Evolutionary conservation across 2,797 vertebrate genomes (phyloP), one percentile per base, ranked within the genome.

Genomic region (Notamacropus eugenii): DNA sequence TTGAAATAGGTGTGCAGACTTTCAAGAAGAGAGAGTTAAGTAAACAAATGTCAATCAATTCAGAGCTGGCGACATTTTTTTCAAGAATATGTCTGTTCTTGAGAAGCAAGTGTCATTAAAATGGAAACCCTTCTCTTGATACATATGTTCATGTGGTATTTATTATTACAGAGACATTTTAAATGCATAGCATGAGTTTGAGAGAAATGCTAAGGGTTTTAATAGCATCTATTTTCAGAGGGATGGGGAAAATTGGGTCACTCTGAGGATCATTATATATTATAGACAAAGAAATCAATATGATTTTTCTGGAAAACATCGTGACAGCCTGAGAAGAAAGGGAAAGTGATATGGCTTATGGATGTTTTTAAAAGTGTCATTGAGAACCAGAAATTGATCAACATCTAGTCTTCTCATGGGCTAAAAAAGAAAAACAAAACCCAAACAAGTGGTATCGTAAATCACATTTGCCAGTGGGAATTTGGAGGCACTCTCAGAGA

Each of bases 1-100:
- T 99, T 99, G 98, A 98, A 99, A 99, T 99, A 99, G 99, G 99
- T 99, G 99, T 99, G 98, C 98, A 99, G 98, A 98, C 98, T 99
- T 99, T 99, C 98, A 99, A 99, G 98, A 99, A 98, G 98, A 98
- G 98, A 98, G 98, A 99, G 98, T 98, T 99, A 99, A 98, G 98
- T 98, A 98, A 99, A 99, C 99, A 99, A 98, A 98, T 98, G 99
- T 98, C 99, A 99, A 99, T 99, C 99, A 99, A 98, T 98, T 98
- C 97, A 98, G 98, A 98, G 97, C 98, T 98, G 98, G 98, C 97
- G 98, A 96, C 40, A 3, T 97, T 98, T 95, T 98, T 97, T 97
- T 95, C 98, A 96, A 97, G 98, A 98, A 97, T 98, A 98, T 98
- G 98, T 99, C 98, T 98, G 98, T 98, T 98, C 98, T 98, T 98